phyloP scores from a whole-genome alignment of 2,888 invertebrate species.

The Hipparchia sbordonii region DNA sequence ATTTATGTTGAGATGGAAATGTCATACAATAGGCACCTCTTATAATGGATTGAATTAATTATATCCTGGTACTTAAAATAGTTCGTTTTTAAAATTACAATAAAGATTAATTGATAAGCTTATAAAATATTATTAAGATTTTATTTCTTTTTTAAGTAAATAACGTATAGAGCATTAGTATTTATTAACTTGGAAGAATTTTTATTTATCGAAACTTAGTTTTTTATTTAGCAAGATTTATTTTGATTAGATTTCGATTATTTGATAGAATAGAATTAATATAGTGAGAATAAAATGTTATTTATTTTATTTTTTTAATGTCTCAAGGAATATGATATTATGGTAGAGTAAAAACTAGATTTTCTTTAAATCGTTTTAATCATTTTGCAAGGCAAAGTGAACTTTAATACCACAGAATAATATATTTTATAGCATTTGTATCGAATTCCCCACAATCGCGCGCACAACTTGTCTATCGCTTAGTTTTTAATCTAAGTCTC shows the following conservation, averaged over 20 bases:
- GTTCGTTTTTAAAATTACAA: background rate
- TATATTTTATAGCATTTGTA: no score
- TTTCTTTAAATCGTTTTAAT: no score
- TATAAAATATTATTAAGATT: slow-evolving; percentile 12
- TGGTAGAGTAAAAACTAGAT: no score
- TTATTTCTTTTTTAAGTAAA: slow-evolving; percentile 15
- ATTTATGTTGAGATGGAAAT: background rate
- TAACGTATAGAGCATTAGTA: slow-evolving; percentile 11
- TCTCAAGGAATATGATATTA: no score
- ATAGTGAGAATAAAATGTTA: background rate
- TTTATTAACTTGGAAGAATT: slow-evolving; percentile 15
- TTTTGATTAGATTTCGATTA: slow-evolving; percentile 5
- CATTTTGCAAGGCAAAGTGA: no score
- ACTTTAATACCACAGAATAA: no score
- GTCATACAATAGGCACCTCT: slow-evolving; percentile 1
- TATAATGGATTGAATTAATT: slow-evolving; percentile 6
- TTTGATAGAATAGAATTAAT: background rate
- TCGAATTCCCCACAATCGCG: no score
- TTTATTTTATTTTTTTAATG: no score
- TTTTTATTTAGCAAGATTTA: background rate
- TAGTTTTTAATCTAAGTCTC: no score
- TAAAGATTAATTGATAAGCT: slow-evolving; percentile 17
- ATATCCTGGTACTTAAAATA: slow-evolving; percentile 17
- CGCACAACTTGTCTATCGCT: no score
- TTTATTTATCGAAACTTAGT: background rate